Conservation (phyloP, 2,113 vertebrate genomes). For the Anarhynchus alexandrinus region DNA sequence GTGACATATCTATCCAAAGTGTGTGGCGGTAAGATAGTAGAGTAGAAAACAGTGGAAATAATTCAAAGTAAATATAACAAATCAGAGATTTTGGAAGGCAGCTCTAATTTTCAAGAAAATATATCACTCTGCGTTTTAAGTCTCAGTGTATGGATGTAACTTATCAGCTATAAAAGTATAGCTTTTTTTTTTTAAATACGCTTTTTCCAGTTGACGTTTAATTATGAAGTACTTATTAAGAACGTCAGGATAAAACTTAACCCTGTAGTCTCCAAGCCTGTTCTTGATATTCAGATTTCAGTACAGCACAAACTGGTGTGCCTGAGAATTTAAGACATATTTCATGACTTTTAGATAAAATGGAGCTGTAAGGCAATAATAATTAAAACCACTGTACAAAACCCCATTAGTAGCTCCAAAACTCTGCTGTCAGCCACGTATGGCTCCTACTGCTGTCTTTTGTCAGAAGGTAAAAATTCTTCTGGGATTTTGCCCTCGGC, state of each 20-base stretch:
- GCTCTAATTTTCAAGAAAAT: neutral
- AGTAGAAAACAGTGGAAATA: neutral
- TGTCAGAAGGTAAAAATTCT: neutral
- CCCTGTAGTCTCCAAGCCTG: neutral
- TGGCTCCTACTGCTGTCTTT: neutral
- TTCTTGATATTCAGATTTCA: neutral
- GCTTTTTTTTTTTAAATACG: neutral
- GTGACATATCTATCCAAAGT: neutral
- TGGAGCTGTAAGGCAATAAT: neutral
- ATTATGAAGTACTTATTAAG: neutral
- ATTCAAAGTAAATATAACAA: neutral
- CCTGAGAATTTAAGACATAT: neutral
- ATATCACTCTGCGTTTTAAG: neutral
- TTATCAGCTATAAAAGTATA: neutral
- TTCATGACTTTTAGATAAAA: neutral
- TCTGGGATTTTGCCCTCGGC: neutral
- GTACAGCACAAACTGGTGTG: neutral
- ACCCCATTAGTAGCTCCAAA: neutral
- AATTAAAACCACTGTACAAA: neutral
- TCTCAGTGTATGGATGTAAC: neutral
- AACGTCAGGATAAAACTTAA: neutral
- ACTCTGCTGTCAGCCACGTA: neutral
- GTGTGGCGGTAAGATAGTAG: neutral
- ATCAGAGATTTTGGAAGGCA: neutral
- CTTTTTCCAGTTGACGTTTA: neutral